phyloP scores from a whole-genome alignment of 1,140 invertebrate genomes.

The Drosophila leontia region DNA sequence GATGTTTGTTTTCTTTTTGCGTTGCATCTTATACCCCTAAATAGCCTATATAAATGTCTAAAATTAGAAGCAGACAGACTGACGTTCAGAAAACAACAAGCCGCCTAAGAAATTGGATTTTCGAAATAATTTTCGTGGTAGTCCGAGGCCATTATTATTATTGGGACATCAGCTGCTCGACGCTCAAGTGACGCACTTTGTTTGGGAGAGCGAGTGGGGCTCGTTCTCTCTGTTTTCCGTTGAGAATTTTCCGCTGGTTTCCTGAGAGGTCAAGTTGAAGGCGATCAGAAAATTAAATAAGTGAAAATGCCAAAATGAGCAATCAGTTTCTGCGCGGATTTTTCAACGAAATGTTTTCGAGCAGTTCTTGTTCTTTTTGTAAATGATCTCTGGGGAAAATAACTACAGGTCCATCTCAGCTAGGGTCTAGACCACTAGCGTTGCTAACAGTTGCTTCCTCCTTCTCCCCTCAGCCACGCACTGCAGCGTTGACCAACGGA shows the following conservation, averaged over 20 bases:
- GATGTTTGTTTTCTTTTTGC: slow-evolving; percentile 2
- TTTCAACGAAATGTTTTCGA: slow-evolving; percentile 58
- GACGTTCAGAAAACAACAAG: slow-evolving; percentile 15
- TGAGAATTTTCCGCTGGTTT: slow-evolving; percentile 40
- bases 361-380: slow-evolving; percentile 33
- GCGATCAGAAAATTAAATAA: slow-evolving; percentile 41
- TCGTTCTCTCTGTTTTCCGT: slow-evolving; percentile 2
- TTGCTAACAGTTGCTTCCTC: not conserved
- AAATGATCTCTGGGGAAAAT: not conserved
- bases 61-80: slow-evolving; percentile 30
- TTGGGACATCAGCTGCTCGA: slow-evolving; percentile 31
- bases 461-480: slow-evolving; percentile 9
- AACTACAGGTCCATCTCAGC: not conserved
- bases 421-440: not conserved
- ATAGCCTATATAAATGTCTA: slow-evolving; percentile 14
- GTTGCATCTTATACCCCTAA: slow-evolving; percentile 1
- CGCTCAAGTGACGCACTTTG: slow-evolving; percentile 42
- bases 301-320: slow-evolving; percentile 46
- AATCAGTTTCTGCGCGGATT: slow-evolving; percentile 70
- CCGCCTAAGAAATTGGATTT: slow-evolving; percentile 21
- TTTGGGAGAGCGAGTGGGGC: slow-evolving; percentile 3
- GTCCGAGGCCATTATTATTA: slow-evolving; percentile 31
- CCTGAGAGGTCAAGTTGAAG: slow-evolving; percentile 80
- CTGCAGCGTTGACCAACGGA: slow-evolving; percentile 8
- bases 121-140: slow-evolving; percentile 4